Evolutionary conservation across 2,113 vertebrate species (phyloP), one percentile per base, ranked within the genome.

Genomic region (Coregonus clupeaformis): DNA sequence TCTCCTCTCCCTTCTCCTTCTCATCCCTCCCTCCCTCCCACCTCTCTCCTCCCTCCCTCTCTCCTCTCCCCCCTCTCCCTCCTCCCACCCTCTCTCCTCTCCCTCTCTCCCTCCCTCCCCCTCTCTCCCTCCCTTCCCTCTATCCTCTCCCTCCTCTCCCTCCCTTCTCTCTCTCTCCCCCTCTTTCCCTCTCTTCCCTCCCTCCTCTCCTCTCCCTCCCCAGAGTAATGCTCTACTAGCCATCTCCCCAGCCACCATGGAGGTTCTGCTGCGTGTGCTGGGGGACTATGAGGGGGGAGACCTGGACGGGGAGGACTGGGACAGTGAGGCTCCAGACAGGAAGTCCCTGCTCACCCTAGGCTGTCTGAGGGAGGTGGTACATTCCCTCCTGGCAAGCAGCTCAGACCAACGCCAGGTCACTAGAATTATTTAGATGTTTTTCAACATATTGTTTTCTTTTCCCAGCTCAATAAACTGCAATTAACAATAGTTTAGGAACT

Each of bases 231-330:
- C 98, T 77, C 93, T 99, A 73, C 92, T 96, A 71, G 97, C 97
- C 83, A 96, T 99, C 82, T 99, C 98, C 80, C 97, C 98, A 55
- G 98, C 98, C 81, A 99, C 98, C 74, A 95, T 99, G 95, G 98
- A 99, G 92, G 98, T 99, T 75, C 85, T 99, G 88, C 94, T 98
- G 94, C 93, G 94, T 73, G 94, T 98, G 76, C 88, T 99, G 87
- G 95, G 95, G 5, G 97, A 97, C 85, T 96, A 95, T 91, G 93
- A 94, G 82, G 90, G 75, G 20, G 81, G 94, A 36, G 92, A 80
- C n/a, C 83, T 93, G 75, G 96, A 95, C 85, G 89, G 93, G 79
- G 75, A 91, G 91, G 90, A 95, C 90, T 92, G 94, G 94, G 80
- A 96, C 90, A 90, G 94, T 80, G 78, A 96, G 77, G 94, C 94